Evolutionary conservation across 2,113 vertebrate species (phyloP).

Genomic region (Hyperoodon ampullatus): DNA sequence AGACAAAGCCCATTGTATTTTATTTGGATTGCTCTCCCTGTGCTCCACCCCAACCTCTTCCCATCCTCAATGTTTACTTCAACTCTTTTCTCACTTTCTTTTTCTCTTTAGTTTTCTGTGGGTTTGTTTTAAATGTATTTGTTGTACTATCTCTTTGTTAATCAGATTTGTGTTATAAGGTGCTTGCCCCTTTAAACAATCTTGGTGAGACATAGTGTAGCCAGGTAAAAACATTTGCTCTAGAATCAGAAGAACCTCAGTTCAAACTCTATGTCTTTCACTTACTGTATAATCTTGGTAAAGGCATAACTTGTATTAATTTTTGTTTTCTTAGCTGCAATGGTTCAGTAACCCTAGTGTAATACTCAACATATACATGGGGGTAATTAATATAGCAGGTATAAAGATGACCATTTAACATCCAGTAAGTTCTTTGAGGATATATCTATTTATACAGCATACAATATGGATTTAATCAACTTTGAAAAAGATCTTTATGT

Average conservation of each 20-base stretch:
- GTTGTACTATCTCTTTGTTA: not conserved
- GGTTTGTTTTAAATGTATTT: not conserved
- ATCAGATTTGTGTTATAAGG: not conserved
- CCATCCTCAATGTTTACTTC: not conserved
- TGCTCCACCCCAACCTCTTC: not conserved
- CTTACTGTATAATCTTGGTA: not conserved
- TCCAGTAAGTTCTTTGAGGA: not conserved
- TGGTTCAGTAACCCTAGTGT: not conserved
- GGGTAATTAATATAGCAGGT: not conserved
- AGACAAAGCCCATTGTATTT: conserved; percentile 24
- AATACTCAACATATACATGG: not conserved
- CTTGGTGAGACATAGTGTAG: not conserved
- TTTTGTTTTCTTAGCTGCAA: not conserved
- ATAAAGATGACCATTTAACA: not conserved
- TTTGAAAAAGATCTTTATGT: not conserved
- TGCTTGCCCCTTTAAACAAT: not conserved
- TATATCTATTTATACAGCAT: not conserved
- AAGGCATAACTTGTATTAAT: not conserved
- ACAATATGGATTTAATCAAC: not conserved
- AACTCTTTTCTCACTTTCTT: not conserved
- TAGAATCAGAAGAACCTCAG: not conserved
- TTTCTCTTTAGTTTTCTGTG: not conserved
- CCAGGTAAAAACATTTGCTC: not conserved
- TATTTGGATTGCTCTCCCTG: not conserved
- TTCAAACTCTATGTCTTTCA: not conserved